Percentiles rank a stretch among this genome's conserved stretches.
Conservation (phyloP, 2,797 vertebrate species). For the Syngnathus acus region DNA sequence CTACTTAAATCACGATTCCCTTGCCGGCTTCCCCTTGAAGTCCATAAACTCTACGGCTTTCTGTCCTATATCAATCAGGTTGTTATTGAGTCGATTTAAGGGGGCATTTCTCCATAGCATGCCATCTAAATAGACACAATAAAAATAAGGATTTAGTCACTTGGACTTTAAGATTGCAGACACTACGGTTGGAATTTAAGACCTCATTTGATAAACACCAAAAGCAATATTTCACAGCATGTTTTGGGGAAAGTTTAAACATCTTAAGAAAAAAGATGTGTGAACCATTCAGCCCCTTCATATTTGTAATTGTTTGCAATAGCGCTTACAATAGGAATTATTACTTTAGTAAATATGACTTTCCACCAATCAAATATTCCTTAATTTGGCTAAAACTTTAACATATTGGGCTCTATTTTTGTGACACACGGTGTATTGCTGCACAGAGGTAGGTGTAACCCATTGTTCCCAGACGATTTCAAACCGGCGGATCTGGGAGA, state of each 20-base stretch:
- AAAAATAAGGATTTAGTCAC: not conserved
- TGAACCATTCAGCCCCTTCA: not conserved
- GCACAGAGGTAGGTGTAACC: too few relatives aligned
- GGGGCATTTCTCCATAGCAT: not conserved
- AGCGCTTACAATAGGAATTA: too few relatives aligned
- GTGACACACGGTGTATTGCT: too few relatives aligned
- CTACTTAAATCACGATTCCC: constrained; percentile 3
- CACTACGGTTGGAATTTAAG: not conserved
- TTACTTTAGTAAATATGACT: too few relatives aligned
- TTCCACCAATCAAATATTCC: too few relatives aligned
- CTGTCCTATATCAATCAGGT: not conserved
- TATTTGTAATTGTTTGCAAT: too few relatives aligned
- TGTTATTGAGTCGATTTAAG: constrained; percentile 5
- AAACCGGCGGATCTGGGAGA: too few relatives aligned
- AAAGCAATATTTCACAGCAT: not conserved
- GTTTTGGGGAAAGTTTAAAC: not conserved
- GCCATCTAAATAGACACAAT: not conserved
- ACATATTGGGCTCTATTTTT: too few relatives aligned
- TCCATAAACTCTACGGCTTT: not conserved
- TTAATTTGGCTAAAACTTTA: too few relatives aligned
- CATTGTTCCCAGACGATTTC: too few relatives aligned
- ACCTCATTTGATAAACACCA: not conserved
- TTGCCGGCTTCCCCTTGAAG: not conserved
- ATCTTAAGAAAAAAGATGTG: not conserved
- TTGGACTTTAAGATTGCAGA: not conserved